Percentiles rank a stretch among this genome's conserved stretches.
Conservation (phyloP, 2,797 vertebrate genomes). For the Sardinella longiceps region DNA sequence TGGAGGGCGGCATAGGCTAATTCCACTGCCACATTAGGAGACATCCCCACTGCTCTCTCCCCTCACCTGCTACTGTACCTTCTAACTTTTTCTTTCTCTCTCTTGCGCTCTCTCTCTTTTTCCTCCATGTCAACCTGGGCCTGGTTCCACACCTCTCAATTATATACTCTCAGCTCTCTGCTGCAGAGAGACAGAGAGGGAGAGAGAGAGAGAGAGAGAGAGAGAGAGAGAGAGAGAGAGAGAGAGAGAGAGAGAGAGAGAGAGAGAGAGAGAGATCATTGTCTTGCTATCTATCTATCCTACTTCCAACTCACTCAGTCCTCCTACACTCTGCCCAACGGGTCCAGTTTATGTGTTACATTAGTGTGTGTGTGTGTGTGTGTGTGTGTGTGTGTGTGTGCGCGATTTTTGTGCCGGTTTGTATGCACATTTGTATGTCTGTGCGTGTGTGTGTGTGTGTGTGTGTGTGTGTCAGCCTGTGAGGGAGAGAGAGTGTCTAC, state of each 20-base stretch:
- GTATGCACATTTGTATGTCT: neutral
- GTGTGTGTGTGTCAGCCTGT: constrained; percentile 18
- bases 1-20: neutral
- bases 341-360: neutral
- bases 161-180: neutral
- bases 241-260: neutral
- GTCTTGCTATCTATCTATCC: constrained; percentile 14
- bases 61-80: constrained; percentile 6
- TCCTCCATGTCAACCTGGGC: neutral
- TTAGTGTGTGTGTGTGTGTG: neutral
- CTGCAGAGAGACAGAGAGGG: neutral
- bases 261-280: neutral
- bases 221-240: too few species aligned
- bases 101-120: neutral
- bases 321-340: constrained; percentile 3
- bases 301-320: neutral
- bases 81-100: constrained; percentile 22
- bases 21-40: neutral
- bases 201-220: too few species aligned
- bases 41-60: constrained; percentile 25
- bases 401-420: neutral
- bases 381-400: neutral
- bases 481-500: constrained; percentile 33
- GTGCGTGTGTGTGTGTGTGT: neutral
- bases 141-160: neutral